Percentiles rank a stretch among this genome's conserved stretches.
Evolutionary conservation across 2,113 vertebrate genomes (phyloP).

Genomic region (Miniopterus natalensis): DNA sequence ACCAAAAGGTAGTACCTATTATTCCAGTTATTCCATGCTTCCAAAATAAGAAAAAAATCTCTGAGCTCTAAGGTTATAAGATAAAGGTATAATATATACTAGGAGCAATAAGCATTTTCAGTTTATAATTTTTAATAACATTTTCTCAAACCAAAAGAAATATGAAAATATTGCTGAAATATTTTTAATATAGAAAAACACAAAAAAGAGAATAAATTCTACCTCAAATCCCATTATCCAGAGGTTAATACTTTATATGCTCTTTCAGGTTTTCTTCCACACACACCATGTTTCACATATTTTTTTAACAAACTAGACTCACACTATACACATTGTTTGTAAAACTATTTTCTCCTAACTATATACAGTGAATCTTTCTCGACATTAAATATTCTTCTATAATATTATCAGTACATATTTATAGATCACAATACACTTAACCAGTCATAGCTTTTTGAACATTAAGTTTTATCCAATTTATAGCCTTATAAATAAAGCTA

Average conservation of each 20-base stretch:
- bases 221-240: not conserved
- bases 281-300: not conserved
- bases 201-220: not conserved
- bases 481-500: not conserved
- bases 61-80: not conserved
- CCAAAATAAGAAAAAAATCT: not conserved
- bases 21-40: not conserved
- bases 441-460: not conserved
- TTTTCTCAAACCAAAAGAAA: constrained; percentile 34
- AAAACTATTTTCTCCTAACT: constrained; percentile 5
- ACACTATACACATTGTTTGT: not conserved
- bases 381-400: not conserved
- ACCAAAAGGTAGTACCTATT: not conserved
- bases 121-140: not conserved
- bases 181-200: not conserved
- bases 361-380: not conserved
- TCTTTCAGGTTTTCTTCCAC: not conserved
- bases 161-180: not conserved
- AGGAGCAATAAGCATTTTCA: not conserved
- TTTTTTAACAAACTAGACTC: not conserved
- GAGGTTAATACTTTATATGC: not conserved
- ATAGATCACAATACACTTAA: not conserved
- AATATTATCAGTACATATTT: not conserved
- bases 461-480: not conserved
- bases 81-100: not conserved